Base-by-base conservation (phyloP, 2,888 invertebrate species). In the Agapostemon virescens region DNA sequence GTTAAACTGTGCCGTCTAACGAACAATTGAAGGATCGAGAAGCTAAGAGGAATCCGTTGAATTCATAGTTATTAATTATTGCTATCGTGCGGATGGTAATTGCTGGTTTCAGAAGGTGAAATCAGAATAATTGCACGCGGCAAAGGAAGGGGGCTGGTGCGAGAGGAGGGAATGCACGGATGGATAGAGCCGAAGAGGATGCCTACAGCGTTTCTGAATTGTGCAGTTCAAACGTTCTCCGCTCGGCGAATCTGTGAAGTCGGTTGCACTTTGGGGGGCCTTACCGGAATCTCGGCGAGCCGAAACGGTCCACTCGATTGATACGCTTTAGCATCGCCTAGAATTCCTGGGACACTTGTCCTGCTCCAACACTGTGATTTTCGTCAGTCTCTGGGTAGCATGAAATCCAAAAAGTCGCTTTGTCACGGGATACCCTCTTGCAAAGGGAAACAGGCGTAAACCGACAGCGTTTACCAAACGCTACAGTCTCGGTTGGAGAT, bases 291-390 rank as follows among this genome's bases (percentile, higher is more conserved):
- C 73, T 75, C 79, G 71, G 72, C 82, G 75, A 79, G 74, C 84
- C 80, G 75, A 85, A 86, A 87, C 81, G 87, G 87, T 86, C 85
- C 84, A 80, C 83, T 85, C 84, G 86, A 88, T 89, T 88, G 87
- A 85, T 82, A 63, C 78, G 77, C 84, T 84, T 85, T 85, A 82
- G 80, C 82, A 77, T 71, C 75, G 78, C 79, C 71, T 77, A 74
- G 76, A 70, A 85, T 86, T 86, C 84, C 84, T 79, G 84, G 81
- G 83, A 84, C 77, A 75, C 74, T 86, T 73, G 70, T 82, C 79
- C 72, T 9, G 20, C 33, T 74, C 66, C 69, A 85, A 77, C 77
- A 83, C 84, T 80, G 82, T 86, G 87, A 89, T 85, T 89, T 87
- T 82, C 75, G 40, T 74, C 71, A 49, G 69, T 67, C 70, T 78